Percentiles rank a stretch among this genome's conserved stretches.
Conservation (phyloP, 2,113 vertebrate genomes). For the Epinephelus cyanopodus region DNA sequence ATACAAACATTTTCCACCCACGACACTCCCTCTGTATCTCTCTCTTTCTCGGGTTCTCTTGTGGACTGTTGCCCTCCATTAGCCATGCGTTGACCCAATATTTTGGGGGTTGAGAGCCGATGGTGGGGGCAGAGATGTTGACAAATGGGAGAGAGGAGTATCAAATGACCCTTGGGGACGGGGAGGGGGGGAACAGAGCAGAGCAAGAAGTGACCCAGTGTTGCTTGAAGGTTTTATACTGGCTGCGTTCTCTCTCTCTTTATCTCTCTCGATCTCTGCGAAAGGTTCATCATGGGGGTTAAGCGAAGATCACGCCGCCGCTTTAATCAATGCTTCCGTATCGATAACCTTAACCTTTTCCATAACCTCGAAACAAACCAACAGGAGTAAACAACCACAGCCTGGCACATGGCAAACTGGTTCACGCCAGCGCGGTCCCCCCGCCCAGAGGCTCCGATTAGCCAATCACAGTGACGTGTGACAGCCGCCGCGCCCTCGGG, state of each 20-base stretch:
- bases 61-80: conserved; percentile 63
- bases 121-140: conserved; percentile 69
- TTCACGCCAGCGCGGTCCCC: conserved; percentile 9
- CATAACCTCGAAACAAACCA: neutral
- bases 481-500: conserved; percentile 51
- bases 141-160: conserved; percentile 75
- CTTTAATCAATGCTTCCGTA: conserved; percentile 30
- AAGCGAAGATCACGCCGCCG: conserved; percentile 42
- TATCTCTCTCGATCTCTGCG: conserved; percentile 25
- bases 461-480: conserved; percentile 66
- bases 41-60: conserved; percentile 27
- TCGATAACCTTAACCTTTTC: neutral
- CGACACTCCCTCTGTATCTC: conserved; percentile 9
- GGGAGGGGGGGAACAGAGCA: conserved; percentile 28
- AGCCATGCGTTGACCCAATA: conserved; percentile 73
- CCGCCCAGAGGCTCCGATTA: conserved; percentile 58
- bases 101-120: conserved; percentile 52
- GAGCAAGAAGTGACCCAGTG: conserved; percentile 70
- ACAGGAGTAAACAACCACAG: conserved; percentile 7
- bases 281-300: conserved; percentile 46
- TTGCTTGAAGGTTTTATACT: conserved; percentile 56
- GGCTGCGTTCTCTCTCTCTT: conserved; percentile 18
- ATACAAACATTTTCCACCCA: conserved; percentile 38
- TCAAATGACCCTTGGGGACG: conserved; percentile 74
- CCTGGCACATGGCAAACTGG: neutral